Percentiles rank a stretch among this genome's conserved stretches.
phyloP scores from a whole-genome alignment of 2,113 vertebrate genomes.

The Entelurus aequoreus region DNA sequence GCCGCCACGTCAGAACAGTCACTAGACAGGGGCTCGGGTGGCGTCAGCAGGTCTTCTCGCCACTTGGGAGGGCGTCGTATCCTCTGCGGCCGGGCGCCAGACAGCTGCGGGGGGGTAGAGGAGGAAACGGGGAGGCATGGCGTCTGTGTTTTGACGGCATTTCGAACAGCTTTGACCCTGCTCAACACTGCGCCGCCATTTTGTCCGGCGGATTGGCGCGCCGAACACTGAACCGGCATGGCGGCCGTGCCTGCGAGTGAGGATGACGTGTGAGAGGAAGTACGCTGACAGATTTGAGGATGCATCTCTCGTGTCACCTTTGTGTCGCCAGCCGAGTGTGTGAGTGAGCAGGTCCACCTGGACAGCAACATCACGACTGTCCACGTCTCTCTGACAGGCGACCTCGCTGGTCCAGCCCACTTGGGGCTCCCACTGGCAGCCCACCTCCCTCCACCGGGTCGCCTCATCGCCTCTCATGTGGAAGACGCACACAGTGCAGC shows the following conservation, averaged over 20 bases:
- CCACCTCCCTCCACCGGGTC: conserved; percentile 41
- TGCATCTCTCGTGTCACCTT: conserved; percentile 27
- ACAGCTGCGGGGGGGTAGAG: background rate
- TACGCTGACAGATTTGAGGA: background rate
- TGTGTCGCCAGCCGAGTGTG: conserved; percentile 34
- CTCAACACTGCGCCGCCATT: conserved; percentile 43
- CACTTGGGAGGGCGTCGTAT: background rate
- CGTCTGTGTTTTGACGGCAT: conserved; percentile 4
- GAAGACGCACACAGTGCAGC: background rate
- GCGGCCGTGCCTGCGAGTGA: conserved; percentile 21
- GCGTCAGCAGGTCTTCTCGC: background rate
- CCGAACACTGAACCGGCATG: conserved; percentile 40
- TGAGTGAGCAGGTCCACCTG: conserved; percentile 58
- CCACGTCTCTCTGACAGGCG: conserved; percentile 43
- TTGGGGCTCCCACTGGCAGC: conserved; percentile 53
- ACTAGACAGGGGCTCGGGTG: background rate
- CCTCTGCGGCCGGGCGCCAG: conserved; percentile 21
- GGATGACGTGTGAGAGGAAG: background rate
- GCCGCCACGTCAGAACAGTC: background rate
- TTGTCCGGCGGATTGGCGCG: conserved; percentile 30
- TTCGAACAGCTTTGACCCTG: background rate
- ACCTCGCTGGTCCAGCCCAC: conserved; percentile 42
- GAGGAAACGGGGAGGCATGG: background rate
- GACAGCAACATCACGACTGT: conserved; percentile 42
- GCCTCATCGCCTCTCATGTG: conserved; percentile 1